Percentiles rank a stretch among this genome's conserved stretches.
Conservation (phyloP, 2,113 vertebrate species). For the Mola mola region DNA sequence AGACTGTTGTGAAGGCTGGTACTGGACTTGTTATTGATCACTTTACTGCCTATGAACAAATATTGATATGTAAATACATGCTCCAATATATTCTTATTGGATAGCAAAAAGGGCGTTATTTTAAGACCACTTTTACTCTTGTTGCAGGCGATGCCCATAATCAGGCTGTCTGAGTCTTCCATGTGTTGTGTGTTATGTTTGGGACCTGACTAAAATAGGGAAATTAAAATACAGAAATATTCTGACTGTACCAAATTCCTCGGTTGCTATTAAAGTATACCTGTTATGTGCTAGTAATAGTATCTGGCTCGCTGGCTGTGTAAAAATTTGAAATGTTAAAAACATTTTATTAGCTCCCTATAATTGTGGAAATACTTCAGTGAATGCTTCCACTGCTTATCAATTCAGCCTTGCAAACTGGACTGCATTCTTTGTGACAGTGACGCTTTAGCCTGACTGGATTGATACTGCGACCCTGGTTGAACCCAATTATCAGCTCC, state of each 20-base stretch:
- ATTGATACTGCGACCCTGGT: constrained; percentile 40
- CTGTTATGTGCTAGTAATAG: too few relatives aligned
- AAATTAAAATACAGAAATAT: too few relatives aligned
- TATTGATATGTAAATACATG: constrained; percentile 22
- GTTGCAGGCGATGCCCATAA: too few relatives aligned
- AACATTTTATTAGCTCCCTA: too few relatives aligned
- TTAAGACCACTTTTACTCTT: not conserved
- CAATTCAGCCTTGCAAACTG: constrained; percentile 37
- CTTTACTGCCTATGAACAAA: constrained; percentile 27
- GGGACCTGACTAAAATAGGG: too few relatives aligned
- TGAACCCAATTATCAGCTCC: constrained; percentile 53
- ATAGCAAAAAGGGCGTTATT: constrained; percentile 4
- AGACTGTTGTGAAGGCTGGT: constrained; percentile 11
- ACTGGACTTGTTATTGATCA: constrained; percentile 16
- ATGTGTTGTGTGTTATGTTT: too few relatives aligned
- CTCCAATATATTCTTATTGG: constrained; percentile 5
- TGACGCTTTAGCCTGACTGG: constrained; percentile 18
- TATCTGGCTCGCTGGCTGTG: too few relatives aligned
- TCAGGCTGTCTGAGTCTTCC: too few relatives aligned
- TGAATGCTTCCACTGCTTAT: constrained; percentile 29
- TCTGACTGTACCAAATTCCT: too few relatives aligned
- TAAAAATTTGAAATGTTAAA: too few relatives aligned
- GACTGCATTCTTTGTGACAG: constrained; percentile 20
- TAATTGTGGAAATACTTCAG: too few relatives aligned
- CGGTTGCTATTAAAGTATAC: too few relatives aligned